Evolutionary conservation across 2,797 vertebrate species (phyloP).

Genomic region (Passerculus sandwichensis): DNA sequence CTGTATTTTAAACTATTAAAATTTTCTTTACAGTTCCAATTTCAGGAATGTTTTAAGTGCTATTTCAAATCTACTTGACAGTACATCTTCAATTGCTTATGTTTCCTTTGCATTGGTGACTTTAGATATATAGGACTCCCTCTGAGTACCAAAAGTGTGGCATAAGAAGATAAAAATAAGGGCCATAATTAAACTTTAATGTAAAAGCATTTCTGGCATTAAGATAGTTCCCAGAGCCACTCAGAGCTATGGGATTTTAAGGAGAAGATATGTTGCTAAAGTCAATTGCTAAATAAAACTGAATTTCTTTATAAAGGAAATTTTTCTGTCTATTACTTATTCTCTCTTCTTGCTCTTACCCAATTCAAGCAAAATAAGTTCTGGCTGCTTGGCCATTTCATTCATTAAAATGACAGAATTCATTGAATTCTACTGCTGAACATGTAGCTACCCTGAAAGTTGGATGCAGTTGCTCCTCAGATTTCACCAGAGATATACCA

Average conservation of each 20-base stretch:
- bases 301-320: not conserved
- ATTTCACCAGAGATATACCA: not conserved
- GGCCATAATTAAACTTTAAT: not conserved
- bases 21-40: not conserved
- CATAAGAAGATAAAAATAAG: not conserved
- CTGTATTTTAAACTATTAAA: not conserved
- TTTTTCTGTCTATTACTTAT: not conserved
- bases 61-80: not conserved
- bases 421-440: not conserved
- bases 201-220: not conserved
- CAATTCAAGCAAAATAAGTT: not conserved
- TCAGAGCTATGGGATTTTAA: not conserved
- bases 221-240: not conserved
- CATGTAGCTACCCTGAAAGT: not conserved
- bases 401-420: not conserved
- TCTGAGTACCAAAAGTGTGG: not conserved
- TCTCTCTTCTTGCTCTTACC: not conserved
- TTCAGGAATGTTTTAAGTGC: not conserved
- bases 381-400: not conserved
- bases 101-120: not conserved
- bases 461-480: not conserved
- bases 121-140: not conserved
- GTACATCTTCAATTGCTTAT: not conserved
- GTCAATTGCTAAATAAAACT: not conserved
- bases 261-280: not conserved